Conservation (phyloP, 2,113 vertebrate species). For the Macheiramphus alcinus region DNA sequence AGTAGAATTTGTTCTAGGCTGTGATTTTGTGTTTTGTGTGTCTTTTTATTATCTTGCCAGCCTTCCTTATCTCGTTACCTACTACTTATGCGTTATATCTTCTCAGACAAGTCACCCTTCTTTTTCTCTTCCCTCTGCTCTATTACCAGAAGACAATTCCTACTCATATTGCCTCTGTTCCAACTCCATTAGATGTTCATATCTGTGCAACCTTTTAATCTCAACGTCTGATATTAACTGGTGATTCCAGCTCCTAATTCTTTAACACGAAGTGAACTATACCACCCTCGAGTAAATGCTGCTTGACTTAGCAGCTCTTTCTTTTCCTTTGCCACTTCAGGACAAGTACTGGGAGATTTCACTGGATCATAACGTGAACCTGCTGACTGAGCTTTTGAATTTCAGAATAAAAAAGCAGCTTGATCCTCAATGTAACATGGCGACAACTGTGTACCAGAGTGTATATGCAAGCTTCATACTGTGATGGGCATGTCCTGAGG, state of each 20-base stretch:
- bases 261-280: background rate
- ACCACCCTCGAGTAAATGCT: background rate
- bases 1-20: background rate
- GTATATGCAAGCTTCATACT: background rate
- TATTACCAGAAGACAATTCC: background rate
- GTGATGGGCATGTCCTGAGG: background rate
- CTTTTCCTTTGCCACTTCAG: background rate
- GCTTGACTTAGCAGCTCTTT: background rate
- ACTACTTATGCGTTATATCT: background rate
- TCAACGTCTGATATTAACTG: background rate
- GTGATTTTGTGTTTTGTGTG: background rate
- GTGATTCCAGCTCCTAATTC: background rate
- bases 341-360: background rate
- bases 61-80: background rate
- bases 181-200: background rate
- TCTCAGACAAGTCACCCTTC: background rate
- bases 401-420: background rate
- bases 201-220: background rate
- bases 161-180: background rate
- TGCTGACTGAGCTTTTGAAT: background rate
- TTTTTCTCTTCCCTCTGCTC: background rate
- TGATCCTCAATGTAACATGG: background rate
- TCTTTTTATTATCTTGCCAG: background rate
- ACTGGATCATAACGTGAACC: background rate
- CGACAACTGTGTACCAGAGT: background rate